phyloP scores from a whole-genome alignment of 1,140 invertebrate species.

The Macrostomum lignano region DNA sequence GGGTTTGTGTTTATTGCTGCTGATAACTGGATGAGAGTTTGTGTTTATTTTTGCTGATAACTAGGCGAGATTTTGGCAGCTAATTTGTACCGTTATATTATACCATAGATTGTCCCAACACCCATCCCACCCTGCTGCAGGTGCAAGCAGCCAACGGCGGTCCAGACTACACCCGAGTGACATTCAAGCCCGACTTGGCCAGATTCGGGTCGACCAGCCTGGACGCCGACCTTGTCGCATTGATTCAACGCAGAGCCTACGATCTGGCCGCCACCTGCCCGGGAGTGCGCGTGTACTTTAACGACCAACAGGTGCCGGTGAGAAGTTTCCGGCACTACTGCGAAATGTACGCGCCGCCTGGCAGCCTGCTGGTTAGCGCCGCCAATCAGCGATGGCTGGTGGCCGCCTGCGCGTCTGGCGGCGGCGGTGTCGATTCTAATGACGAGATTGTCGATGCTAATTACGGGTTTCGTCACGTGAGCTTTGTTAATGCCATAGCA shows the following conservation, averaged over 20 bases:
- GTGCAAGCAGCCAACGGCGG: conserved; percentile 40
- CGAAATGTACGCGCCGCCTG: conserved; percentile 55
- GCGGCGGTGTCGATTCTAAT: too few relatives aligned
- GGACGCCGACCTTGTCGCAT: conserved; percentile 66
- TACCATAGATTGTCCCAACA: too few relatives aligned
- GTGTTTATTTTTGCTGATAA: too few relatives aligned
- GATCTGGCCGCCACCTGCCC: conserved; percentile 65
- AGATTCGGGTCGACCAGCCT: conserved; percentile 85
- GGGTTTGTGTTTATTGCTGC: too few relatives aligned
- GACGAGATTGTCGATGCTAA: too few relatives aligned
- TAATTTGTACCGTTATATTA: too few relatives aligned
- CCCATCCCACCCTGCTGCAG: too few relatives aligned
- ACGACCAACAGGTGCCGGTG: conserved; percentile 45
- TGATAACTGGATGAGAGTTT: too few relatives aligned
- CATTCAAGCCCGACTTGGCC: conserved; percentile 65
- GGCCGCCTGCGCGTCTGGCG: too few relatives aligned
- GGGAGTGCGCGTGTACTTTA: conserved; percentile 73
- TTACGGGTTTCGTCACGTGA: conserved; percentile 73
- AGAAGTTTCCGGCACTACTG: conserved; percentile 89
- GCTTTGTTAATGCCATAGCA: conserved; percentile 96
- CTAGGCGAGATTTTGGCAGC: too few relatives aligned
- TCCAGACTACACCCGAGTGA: conserved; percentile 73
- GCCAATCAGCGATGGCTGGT: too few relatives aligned
- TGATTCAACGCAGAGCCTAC: conserved; percentile 72
- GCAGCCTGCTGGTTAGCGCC: too few relatives aligned